Evolutionary conservation across 2,113 vertebrate species (phyloP), one percentile per base, ranked within the genome.

Genomic region (Ameiurus melas): DNA sequence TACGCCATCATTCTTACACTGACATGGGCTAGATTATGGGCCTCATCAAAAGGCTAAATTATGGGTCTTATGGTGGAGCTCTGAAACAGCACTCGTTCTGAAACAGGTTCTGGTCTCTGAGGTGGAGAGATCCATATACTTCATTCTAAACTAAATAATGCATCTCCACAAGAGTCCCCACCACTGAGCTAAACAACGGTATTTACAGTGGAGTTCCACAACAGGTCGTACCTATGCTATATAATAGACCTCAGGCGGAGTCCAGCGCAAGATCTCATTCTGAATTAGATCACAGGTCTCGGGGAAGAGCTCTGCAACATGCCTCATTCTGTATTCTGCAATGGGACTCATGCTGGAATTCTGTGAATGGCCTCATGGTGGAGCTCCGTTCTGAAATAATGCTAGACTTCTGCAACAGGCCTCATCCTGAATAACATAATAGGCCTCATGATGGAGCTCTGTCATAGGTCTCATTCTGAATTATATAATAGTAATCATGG

Each of bases 281-380:
- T 66, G 27, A n/a, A 13, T 12, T 66, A n/a, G 62, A n/a, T n/a
- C 12, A 4, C 12, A 10, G 43, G 43, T 47, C 43, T 47, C 19
- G 57, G 12, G 33, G 73, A 33, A 25, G 58, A 87, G 82, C 87
- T 89, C 87, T 36, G 47, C 47, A 58, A 80, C 7, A 22, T 60
- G 10, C 2, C 62, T 78, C 70, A 33, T 70, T 70, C 68, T 33
- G 30, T 33, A 70, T 73, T 43, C 8, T 22, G 20, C 20, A 75
- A 22, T 14, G 22, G 20, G 7, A 3, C 36, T 43, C 3, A 39
- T 9, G 71, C 36, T 43, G n/a, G 53, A 62, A 22, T 22, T 62
- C 60, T 62, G 22, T 8, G 6, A 62, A 7, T 9, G 20, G 22
- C 62, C 62, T 64, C 25, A 51, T 51, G 47, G 9, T 51, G 47